Evolutionary conservation across 2,888 invertebrate genomes (phyloP).

Genomic region (Troides oblongomaculatus): DNA sequence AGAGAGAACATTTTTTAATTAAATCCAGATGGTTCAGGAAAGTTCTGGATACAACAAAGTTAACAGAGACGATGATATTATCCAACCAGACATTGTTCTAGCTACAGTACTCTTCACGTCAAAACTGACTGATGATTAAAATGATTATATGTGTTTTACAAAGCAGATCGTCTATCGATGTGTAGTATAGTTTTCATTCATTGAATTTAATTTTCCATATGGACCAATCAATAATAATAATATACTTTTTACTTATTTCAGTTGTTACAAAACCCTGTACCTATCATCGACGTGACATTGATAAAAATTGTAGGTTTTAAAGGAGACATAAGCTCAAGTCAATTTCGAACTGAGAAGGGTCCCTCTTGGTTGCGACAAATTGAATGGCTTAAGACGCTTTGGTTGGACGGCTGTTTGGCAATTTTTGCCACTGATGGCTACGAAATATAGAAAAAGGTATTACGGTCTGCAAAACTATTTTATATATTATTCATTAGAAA

Average conservation of each 20-base stretch:
- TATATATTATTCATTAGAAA: not conserved
- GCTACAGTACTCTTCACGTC: no score
- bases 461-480: not conserved
- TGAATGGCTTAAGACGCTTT: conserved; percentile 29
- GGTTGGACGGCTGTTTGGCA: conserved; percentile 24
- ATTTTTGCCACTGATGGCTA: conserved; percentile 21
- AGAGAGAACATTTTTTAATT: no score
- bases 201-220: no score
- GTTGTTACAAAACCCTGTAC: not conserved
- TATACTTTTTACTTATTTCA: not conserved
- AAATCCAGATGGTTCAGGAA: no score
- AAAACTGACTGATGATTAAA: no score
- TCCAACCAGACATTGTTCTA: no score
- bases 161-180: no score
- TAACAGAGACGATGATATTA: no score
- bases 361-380: conserved; percentile 29
- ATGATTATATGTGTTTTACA: no score
- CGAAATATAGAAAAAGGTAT: conserved; percentile 12
- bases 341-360: conserved; percentile 29
- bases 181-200: no score
- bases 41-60: no score
- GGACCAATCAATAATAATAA: not conserved
- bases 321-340: conserved; percentile 26
- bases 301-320: conserved; percentile 19
- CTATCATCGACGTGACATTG: not conserved